Conservation (phyloP, 2,888 invertebrate genomes). For the Amblyteles armatorius region DNA sequence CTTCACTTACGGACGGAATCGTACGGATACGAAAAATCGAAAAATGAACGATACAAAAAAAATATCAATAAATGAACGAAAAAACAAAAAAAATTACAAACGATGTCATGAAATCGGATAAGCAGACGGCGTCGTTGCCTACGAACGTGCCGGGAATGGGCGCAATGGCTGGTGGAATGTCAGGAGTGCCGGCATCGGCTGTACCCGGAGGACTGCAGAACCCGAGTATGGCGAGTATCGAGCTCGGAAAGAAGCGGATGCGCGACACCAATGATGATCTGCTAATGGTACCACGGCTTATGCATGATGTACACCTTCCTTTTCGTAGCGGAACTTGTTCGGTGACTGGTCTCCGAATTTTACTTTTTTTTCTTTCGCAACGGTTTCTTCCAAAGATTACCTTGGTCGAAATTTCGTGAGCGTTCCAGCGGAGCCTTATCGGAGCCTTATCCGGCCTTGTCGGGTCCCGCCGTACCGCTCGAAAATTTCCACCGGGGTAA, state of each 20-base stretch:
- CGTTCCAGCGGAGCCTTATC: too few relatives aligned
- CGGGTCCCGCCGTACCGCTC: background rate
- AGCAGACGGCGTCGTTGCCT: conserved; percentile 83
- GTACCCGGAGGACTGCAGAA: conserved; percentile 87
- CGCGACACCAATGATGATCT: conserved; percentile 94
- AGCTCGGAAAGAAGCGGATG: conserved; percentile 98
- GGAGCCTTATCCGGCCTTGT: background rate
- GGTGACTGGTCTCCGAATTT: conserved; percentile 54
- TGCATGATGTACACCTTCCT: conserved; percentile 84
- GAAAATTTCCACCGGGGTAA: background rate
- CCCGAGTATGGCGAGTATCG: conserved; percentile 91
- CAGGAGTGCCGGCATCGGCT: conserved; percentile 85
- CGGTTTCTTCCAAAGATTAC: background rate
- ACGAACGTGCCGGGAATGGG: conserved; percentile 82
- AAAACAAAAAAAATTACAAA: conserved; percentile 64
- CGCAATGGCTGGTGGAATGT: conserved; percentile 82
- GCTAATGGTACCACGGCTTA: conserved; percentile 95
- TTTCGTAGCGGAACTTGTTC: conserved; percentile 68
- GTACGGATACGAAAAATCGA: conserved; percentile 58
- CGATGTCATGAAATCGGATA: conserved; percentile 69
- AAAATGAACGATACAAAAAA: conserved; percentile 42
- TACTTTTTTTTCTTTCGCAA: conserved; percentile 59
- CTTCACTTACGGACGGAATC: conserved; percentile 57
- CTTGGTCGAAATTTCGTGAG: background rate
- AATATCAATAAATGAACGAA: conserved; percentile 39